A percentile compares a stretch with the other conserved stretches of the same genome.
phyloP scores from a whole-genome alignment of 2,113 vertebrate species.

The Meles meles region DNA sequence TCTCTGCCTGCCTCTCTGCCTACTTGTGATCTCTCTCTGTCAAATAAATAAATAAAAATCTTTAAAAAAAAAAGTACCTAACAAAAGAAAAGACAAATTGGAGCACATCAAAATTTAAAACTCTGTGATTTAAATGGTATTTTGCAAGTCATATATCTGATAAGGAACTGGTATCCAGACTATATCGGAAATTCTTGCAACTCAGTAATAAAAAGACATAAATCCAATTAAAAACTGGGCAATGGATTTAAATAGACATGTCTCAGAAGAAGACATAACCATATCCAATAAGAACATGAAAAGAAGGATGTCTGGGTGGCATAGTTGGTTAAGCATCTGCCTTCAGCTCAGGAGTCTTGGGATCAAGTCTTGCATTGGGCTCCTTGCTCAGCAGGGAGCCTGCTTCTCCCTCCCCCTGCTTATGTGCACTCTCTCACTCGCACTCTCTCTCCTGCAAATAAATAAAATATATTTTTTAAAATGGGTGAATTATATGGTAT shows the following conservation, averaged over 20 bases:
- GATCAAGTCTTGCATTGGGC: too few relatives aligned
- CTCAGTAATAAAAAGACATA: neutral
- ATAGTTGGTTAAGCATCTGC: too few relatives aligned
- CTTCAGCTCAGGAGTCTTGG: too few relatives aligned
- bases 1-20: too few relatives aligned
- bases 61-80: neutral
- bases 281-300: neutral
- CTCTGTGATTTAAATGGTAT: neutral
- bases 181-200: neutral
- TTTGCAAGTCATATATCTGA: neutral
- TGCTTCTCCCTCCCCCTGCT: neutral
- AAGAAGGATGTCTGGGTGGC: neutral
- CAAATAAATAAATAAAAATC: too few relatives aligned
- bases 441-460: neutral
- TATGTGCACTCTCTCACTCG: neutral
- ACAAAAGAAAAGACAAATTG: neutral
- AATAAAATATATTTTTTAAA: neutral
- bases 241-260: neutral
- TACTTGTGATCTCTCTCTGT: too few relatives aligned
- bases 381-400: neutral
- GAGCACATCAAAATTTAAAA: neutral
- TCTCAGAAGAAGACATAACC: neutral
- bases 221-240: neutral
- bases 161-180: neutral
- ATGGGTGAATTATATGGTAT: neutral